phyloP scores from a whole-genome alignment of 2,797 vertebrate species.

The Selene dorsalis region DNA sequence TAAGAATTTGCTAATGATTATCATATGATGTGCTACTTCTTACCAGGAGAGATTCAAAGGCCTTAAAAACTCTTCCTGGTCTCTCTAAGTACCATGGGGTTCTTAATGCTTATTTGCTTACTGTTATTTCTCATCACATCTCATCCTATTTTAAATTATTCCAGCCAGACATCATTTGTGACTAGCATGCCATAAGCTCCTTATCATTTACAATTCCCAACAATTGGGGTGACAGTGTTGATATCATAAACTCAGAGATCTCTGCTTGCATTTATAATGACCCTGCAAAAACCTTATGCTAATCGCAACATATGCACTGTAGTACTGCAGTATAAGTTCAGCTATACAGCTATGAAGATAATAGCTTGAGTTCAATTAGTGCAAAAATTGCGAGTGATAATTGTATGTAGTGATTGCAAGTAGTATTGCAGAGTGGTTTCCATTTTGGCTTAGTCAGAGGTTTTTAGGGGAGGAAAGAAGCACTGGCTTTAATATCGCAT shows the following conservation, averaged over 20 bases:
- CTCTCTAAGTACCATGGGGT: slow-evolving; percentile 7
- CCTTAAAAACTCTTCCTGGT: slow-evolving; percentile 21
- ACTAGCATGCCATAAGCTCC: slow-evolving; percentile 13
- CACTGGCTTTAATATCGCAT: background rate
- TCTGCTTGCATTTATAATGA: slow-evolving; percentile 38
- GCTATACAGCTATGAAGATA: slow-evolving; percentile 15
- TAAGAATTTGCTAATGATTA: slow-evolving; percentile 39
- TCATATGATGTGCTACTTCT: slow-evolving; percentile 43
- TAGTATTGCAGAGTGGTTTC: background rate
- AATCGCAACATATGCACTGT: slow-evolving; percentile 6
- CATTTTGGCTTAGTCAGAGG: background rate
- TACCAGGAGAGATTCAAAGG: slow-evolving; percentile 16
- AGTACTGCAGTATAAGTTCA: background rate
- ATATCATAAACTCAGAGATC: slow-evolving; percentile 32
- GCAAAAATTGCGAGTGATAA: slow-evolving; percentile 1
- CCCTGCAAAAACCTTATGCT: slow-evolving; percentile 30
- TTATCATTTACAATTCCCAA: slow-evolving; percentile 24
- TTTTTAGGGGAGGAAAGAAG: background rate
- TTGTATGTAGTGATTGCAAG: background rate
- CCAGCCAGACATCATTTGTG: slow-evolving; percentile 31
- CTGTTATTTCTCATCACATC: slow-evolving; percentile 36
- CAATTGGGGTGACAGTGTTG: slow-evolving; percentile 30
- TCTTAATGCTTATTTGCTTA: slow-evolving; percentile 26
- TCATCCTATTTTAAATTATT: slow-evolving; percentile 35
- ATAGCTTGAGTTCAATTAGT: slow-evolving; percentile 21